Conservation (phyloP, 2,888 invertebrate genomes). For the Philonicus albiceps region DNA sequence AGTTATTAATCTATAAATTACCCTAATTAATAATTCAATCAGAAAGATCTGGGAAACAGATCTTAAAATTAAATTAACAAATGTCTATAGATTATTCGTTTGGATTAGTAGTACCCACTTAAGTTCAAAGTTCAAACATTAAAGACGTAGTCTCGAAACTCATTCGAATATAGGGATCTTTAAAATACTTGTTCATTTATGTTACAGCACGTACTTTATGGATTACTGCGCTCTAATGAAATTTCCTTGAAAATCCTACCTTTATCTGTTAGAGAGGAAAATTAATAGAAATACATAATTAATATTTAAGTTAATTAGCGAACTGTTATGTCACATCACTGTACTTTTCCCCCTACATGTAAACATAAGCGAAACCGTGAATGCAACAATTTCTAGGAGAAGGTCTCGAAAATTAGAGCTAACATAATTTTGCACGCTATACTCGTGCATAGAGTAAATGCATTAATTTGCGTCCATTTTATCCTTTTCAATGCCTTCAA, state of each 20-base stretch:
- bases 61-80: neutral
- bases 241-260: neutral
- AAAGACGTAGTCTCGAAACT: neutral
- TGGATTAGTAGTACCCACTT: neutral
- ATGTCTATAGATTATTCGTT: neutral
- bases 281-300: no score
- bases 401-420: no score
- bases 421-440: no score
- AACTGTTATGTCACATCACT: no score
- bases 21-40: neutral
- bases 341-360: no score
- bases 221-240: neutral
- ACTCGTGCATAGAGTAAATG: no score
- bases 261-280: no score
- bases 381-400: no score
- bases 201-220: neutral
- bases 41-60: neutral
- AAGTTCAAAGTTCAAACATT: neutral
- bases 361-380: no score
- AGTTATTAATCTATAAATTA: neutral
- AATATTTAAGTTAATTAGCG: no score
- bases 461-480: no score
- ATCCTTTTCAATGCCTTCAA: no score
- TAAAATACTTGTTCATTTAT: neutral
- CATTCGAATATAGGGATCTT: neutral